Evolutionary conservation across 2,113 vertebrate species (phyloP).

Genomic region (Marmota monax): DNA sequence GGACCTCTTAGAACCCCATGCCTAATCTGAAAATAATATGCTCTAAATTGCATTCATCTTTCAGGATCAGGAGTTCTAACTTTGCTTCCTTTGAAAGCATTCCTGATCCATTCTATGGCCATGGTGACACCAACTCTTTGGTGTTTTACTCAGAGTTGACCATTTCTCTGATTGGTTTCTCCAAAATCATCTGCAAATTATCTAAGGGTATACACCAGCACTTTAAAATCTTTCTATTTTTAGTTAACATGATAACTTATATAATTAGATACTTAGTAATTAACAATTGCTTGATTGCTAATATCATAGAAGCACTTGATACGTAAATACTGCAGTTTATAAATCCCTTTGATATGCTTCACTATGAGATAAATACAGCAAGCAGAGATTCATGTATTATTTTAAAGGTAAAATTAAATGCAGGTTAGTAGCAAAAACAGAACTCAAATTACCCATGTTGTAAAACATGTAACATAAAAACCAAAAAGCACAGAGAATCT

Average conservation of each 20-base stretch:
- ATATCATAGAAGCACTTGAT: not conserved
- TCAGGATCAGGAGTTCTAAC: not conserved
- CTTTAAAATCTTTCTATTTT: not conserved
- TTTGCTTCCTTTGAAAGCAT: not conserved
- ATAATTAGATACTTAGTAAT: not conserved
- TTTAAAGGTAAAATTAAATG: not conserved
- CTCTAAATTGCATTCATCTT: not conserved
- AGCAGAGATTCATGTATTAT: not conserved
- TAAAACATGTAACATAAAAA: not conserved
- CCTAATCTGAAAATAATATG: not conserved
- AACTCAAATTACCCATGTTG: not conserved
- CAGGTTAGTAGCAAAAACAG: not conserved
- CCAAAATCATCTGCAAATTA: not conserved
- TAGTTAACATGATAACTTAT: not conserved
- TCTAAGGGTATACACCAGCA: not conserved
- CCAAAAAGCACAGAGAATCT: not conserved
- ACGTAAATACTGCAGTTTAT: not conserved
- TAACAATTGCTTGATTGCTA: not conserved
- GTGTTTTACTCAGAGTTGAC: fast-evolving
- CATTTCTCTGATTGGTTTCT: not conserved
- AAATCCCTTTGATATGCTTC: not conserved
- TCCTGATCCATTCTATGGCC: fast-evolving
- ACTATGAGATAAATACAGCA: not conserved
- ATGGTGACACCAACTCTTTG: fast-evolving
- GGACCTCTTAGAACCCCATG: not conserved